Percentiles rank a stretch among this genome's conserved stretches.
Evolutionary conservation across 2,113 vertebrate species (phyloP).

Genomic region (Zosterops hypoxanthus): DNA sequence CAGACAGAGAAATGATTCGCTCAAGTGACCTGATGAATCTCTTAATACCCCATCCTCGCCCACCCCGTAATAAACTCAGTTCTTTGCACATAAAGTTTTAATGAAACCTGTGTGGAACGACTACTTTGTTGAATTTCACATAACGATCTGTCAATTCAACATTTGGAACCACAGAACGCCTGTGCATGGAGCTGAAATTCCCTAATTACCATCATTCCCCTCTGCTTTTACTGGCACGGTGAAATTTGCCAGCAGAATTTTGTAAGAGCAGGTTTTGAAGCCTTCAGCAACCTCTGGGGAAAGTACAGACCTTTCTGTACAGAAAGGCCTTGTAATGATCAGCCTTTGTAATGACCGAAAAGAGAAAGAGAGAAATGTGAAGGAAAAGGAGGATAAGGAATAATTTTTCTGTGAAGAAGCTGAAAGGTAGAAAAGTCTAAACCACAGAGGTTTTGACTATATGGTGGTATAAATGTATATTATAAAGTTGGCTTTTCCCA

Average conservation of each 20-base stretch:
- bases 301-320: background rate
- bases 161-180: background rate
- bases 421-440: background rate
- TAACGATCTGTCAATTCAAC: background rate
- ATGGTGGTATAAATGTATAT: no score
- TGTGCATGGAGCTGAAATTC: background rate
- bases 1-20: background rate
- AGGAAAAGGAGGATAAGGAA: background rate
- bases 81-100: background rate
- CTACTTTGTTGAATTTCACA: background rate
- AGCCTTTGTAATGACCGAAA: background rate
- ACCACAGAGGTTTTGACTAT: background rate
- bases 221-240: background rate
- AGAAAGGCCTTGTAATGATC: background rate
- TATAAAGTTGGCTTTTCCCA: no score
- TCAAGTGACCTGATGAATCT: background rate
- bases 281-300: background rate
- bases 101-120: background rate
- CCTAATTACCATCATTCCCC: background rate
- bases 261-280: background rate
- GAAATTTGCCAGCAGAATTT: background rate
- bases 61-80: background rate
- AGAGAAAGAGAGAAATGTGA: background rate
- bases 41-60: background rate
- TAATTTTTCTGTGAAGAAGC: background rate